Conservation (phyloP, 2,797 vertebrate genomes). For the Catostomus latipinnis region DNA sequence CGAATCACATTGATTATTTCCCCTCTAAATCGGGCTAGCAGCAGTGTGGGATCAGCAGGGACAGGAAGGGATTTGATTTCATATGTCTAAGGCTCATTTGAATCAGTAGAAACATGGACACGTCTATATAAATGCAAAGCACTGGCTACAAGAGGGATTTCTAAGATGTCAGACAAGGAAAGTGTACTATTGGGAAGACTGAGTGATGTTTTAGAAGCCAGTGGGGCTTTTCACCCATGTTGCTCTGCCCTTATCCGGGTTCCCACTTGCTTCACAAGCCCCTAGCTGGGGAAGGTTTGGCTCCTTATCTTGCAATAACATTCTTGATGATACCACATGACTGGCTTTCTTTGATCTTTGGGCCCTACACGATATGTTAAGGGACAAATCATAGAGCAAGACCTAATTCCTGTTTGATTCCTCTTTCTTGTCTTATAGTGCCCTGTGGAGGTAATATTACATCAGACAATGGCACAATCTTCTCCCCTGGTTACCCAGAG, state of each 20-base stretch:
- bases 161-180: constrained; percentile 23
- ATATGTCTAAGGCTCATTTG: constrained; percentile 48
- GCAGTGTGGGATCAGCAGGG: constrained; percentile 54
- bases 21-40: constrained; percentile 50
- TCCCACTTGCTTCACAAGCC: constrained; percentile 51
- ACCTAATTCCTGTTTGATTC: background rate
- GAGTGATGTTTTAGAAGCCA: constrained; percentile 37
- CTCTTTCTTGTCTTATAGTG: constrained; percentile 72
- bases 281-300: constrained; percentile 68
- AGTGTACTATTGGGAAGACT: constrained; percentile 24
- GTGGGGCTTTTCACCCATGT: constrained; percentile 40
- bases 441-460: constrained; percentile 95
- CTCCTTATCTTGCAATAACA: constrained; percentile 78
- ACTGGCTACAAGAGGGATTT: constrained; percentile 36
- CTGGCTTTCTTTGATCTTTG: constrained; percentile 31
- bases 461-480: constrained; percentile 91
- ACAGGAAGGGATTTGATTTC: constrained; percentile 56
- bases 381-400: no score
- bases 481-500: constrained; percentile 94
- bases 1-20: constrained; percentile 66
- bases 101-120: constrained; percentile 37
- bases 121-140: constrained; percentile 41
- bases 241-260: background rate
- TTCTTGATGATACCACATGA: constrained; percentile 48
- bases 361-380: background rate